Base-by-base conservation (phyloP, 2,797 vertebrate species). In the Dendrocincla tyrannina region DNA sequence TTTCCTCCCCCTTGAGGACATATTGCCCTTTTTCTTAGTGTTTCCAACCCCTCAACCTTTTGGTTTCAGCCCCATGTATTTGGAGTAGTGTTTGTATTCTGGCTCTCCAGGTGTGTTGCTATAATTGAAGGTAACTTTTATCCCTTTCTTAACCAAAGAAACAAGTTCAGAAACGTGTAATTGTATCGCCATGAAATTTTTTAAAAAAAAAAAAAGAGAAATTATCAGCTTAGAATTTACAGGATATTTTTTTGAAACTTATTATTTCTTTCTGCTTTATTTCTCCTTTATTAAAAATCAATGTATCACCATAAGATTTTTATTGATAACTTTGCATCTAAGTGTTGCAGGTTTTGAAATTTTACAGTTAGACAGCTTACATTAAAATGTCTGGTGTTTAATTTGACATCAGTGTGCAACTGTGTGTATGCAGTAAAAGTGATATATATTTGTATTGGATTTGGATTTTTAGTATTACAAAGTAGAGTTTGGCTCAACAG, bases 91-190 rank as follows among this genome's bases (percentile, higher is more conserved):
- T 27, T 47, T 56, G 2, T 22, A 5, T 37, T 75, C 27, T 20
- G 37, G 30, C 17, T 75, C 7, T 78, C 42, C 23, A 18, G 35
- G 13, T 50, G 15, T 72, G 11, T 64, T 53, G 28, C 25, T 12
- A 0, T 62, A 50, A 25, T 35, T 16, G 0, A 58, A 11, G 28
- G 12, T 39, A 74, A 10, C 14, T 35, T 56, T 32, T 23, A 52
- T 33, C 30, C 24, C 67, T 64, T 83, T 47, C 13, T 22, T 44
- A 85, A 28, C 25, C 9, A 50, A 68, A 52, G 20, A 44, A 77
- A 28, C 47, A 70, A 39, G 19, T 50, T 69, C 20, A 50, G 49
- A 55, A 77, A 59, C 5, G n/a, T 13, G 7, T n/a, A 53, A 41
- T 25, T 41, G 3, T 53, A 18, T 66, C 30, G 12, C 22, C 20